phyloP scores from a whole-genome alignment of 2,113 vertebrate species.

The Erinaceus europaeus region DNA sequence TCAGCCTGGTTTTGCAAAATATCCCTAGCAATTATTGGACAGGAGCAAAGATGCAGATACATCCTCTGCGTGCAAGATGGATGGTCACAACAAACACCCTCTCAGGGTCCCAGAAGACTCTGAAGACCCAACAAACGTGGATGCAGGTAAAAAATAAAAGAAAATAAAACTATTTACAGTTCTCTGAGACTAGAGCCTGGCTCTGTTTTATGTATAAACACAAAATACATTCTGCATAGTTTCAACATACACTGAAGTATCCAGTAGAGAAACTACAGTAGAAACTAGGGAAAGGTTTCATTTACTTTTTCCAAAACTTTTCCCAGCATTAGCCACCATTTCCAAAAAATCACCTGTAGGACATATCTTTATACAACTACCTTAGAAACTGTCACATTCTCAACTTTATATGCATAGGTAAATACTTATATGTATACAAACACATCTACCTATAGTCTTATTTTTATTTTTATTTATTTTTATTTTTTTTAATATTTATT shows the following conservation, averaged over 20 bases:
- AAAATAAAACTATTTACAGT: too few species aligned
- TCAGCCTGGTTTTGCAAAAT: neutral
- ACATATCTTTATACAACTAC: neutral
- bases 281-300: neutral
- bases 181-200: neutral
- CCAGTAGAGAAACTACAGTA: neutral
- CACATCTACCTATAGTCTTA: too few species aligned
- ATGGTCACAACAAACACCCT: neutral
- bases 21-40: neutral
- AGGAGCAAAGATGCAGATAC: neutral
- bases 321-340: neutral
- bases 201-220: neutral
- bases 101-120: neutral
- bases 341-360: conserved; percentile 32
- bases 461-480: too few species aligned
- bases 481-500: too few species aligned
- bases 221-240: neutral
- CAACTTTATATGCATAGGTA: too few species aligned
- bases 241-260: neutral
- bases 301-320: conserved; percentile 2
- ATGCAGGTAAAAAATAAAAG: neutral
- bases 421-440: neutral
- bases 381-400: neutral
- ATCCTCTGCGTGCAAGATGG: neutral
- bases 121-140: neutral